phyloP scores from a whole-genome alignment of 2,113 vertebrate genomes.

The Anseranas semipalmata region DNA sequence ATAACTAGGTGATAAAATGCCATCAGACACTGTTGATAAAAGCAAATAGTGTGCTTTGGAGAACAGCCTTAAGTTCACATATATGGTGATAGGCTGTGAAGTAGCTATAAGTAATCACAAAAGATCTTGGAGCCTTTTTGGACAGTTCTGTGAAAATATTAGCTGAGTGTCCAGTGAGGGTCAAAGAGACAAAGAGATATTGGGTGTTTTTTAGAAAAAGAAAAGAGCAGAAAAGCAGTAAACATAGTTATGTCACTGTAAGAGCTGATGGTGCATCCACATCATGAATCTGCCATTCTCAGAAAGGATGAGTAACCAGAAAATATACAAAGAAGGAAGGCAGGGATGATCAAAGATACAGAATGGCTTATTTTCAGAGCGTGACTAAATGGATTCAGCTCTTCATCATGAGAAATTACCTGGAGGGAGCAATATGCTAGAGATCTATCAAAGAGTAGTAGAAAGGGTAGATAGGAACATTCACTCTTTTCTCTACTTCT shows the following conservation, averaged over 20 bases:
- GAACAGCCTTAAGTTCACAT: background rate
- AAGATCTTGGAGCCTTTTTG: background rate
- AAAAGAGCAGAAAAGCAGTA: background rate
- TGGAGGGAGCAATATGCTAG: background rate
- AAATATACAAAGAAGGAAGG: background rate
- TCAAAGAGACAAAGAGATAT: background rate
- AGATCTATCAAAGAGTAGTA: background rate
- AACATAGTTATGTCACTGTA: background rate
- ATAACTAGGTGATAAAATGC: background rate
- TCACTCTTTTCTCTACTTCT: background rate
- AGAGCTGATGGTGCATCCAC: background rate
- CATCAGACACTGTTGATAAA: background rate
- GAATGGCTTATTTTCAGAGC: background rate
- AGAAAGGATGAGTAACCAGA: background rate
- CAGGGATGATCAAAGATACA: background rate
- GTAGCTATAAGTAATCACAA: background rate
- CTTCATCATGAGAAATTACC: background rate
- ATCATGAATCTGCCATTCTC: background rate
- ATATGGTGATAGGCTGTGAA: background rate
- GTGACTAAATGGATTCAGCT: background rate
- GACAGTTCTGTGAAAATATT: background rate
- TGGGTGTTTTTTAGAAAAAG: background rate
- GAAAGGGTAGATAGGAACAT: background rate
- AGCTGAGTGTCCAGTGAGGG: background rate
- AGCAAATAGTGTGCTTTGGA: background rate